Percentiles rank a stretch among this genome's conserved stretches.
phyloP scores from a whole-genome alignment of 2,797 vertebrate genomes.

The Chloroceryle inda region DNA sequence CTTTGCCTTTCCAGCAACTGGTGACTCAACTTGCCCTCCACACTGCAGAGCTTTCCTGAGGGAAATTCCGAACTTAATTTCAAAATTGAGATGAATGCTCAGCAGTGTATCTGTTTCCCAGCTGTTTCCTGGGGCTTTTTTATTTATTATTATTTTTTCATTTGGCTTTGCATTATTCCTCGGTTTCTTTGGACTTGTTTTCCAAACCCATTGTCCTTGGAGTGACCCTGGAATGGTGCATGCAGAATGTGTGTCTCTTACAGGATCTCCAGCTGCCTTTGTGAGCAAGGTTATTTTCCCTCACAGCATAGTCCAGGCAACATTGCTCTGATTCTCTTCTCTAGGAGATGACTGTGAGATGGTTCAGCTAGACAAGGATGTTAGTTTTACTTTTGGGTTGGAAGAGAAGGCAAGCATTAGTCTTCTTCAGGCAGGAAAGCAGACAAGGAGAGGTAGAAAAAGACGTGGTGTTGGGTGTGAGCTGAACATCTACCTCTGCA shows the following conservation, averaged over 20 bases:
- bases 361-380: not conserved
- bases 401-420: not conserved
- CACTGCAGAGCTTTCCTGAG: not conserved
- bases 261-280: not conserved
- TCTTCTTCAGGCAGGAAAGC: not conserved
- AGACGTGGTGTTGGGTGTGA: fast-evolving
- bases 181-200: not conserved
- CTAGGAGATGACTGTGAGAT: not conserved
- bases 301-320: not conserved
- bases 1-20: not conserved
- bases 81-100: not conserved
- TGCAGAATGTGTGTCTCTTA: not conserved
- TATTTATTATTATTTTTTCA: not conserved
- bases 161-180: not conserved
- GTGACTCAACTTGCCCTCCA: not conserved
- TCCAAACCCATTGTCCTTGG: not conserved
- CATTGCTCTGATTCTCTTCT: not conserved
- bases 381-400: not conserved
- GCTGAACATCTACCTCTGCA: not conserved
- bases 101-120: not conserved
- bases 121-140: not conserved
- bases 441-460: not conserved
- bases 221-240: not conserved
- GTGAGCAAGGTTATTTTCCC: not conserved
- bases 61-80: constrained; percentile 60